A percentile compares a stretch with the other conserved stretches of the same genome.
These are phyloP conservation scores for Platichthys stellatus DNA, from an alignment of 2,113 vertebrate species.

Conservation along the genomic window DNA sequence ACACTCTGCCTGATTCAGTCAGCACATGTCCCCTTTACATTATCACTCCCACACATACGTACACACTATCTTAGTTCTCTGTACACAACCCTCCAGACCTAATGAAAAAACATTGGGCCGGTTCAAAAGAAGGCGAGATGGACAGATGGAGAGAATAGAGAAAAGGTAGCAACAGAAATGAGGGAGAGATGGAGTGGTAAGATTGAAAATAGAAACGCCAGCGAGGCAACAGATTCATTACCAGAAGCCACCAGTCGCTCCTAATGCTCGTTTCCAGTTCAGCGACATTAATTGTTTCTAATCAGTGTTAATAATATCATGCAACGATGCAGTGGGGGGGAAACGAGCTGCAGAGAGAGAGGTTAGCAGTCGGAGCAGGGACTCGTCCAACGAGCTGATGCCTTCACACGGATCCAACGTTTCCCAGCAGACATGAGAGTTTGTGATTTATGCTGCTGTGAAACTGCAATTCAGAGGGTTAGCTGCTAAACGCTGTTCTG, in stretches of 20 bases:
- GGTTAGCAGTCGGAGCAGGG: neutral
- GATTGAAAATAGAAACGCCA: neutral
- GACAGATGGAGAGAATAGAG: neutral
- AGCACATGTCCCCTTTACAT: slow-evolving; percentile 66
- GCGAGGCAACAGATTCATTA: slow-evolving; percentile 20
- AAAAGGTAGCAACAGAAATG: slow-evolving; percentile 6
- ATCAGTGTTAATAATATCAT: slow-evolving; percentile 10
- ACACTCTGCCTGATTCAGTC: slow-evolving; percentile 74
- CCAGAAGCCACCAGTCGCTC: neutral
- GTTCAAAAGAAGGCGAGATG: slow-evolving; percentile 39
- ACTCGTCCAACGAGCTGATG: slow-evolving; percentile 29
- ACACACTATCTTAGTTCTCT: slow-evolving; percentile 40
- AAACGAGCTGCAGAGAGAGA: neutral
- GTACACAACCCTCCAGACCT: slow-evolving; percentile 48
- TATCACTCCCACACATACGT: slow-evolving; percentile 32
- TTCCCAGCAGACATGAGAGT: slow-evolving; percentile 9
- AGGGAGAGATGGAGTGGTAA: neutral
- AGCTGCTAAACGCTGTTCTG: neutral
- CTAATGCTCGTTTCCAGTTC: neutral
- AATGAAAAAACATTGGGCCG: slow-evolving; percentile 73
- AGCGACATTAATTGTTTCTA: slow-evolving; percentile 27
- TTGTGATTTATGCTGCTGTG: neutral
- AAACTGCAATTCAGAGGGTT: slow-evolving; percentile 15
- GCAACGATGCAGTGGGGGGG: neutral
- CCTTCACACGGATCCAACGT: neutral